Percentiles rank a stretch among this genome's conserved stretches.
These are phyloP conservation scores for Taenaris catops DNA, from an alignment of 2,888 invertebrate genomes.

Conservation along the genomic window DNA sequence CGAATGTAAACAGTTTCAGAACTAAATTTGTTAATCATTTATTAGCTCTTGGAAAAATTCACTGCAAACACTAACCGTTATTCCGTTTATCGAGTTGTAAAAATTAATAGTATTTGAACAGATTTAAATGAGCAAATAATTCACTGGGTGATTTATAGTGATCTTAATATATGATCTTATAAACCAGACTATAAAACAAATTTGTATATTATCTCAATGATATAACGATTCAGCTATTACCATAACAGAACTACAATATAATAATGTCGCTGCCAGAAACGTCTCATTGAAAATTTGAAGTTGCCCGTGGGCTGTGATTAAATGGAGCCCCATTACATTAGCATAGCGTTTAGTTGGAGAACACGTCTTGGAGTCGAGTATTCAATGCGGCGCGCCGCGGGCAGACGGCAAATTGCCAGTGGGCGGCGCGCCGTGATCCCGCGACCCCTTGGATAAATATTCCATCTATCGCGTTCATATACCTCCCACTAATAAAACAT, in stretches of 20 bases:
- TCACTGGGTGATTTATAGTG: too few species aligned
- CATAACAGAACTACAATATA: constrained; percentile 29
- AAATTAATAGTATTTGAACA: too few species aligned
- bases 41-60: too few species aligned
- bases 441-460: constrained; percentile 67
- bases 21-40: too few species aligned
- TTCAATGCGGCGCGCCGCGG: constrained; percentile 45
- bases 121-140: too few species aligned
- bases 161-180: too few species aligned
- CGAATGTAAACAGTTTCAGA: too few species aligned
- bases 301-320: constrained; percentile 70
- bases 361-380: constrained; percentile 49
- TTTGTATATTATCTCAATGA: too few species aligned
- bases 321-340: constrained; percentile 73
- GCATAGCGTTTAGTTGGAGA: constrained; percentile 73
- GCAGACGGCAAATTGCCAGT: constrained; percentile 65
- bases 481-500: constrained; percentile 28
- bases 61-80: too few species aligned
- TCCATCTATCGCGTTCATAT: constrained; percentile 40
- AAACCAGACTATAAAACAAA: too few species aligned
- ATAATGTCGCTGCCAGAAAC: constrained; percentile 58
- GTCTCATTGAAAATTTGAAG: constrained; percentile 71
- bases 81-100: too few species aligned
- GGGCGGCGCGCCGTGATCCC: constrained; percentile 66
- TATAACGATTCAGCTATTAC: constrained; percentile 8